Percentiles rank a stretch among this genome's conserved stretches.
phyloP scores from a whole-genome alignment of 2,113 vertebrate species.

The pig (Sus scrofa) region DNA sequence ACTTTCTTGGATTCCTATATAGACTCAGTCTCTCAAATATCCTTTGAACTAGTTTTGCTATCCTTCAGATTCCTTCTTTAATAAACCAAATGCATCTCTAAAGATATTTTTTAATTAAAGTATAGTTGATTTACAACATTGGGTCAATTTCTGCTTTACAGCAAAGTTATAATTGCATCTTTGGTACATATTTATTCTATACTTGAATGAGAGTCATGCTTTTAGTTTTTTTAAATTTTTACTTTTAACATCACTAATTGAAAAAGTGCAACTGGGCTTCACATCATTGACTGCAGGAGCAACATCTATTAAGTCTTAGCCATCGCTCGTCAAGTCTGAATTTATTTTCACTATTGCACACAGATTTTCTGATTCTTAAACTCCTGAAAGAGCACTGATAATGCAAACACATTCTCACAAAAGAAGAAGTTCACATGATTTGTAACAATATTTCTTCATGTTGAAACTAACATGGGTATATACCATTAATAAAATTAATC shows the following conservation, averaged over 20 bases:
- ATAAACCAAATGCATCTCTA: not conserved
- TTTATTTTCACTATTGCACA: not conserved
- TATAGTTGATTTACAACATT: no score
- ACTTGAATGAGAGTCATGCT: not conserved
- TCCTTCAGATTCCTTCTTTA: not conserved
- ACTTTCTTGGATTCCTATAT: not conserved
- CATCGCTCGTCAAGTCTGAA: not conserved
- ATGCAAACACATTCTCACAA: not conserved
- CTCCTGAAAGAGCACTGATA: not conserved
- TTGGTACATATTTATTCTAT: not conserved
- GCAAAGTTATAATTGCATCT: not conserved
- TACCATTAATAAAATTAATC: not conserved
- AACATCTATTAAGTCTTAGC: not conserved
- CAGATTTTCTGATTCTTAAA: not conserved
- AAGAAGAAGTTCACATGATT: not conserved
- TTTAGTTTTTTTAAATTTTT: constrained; percentile 30
- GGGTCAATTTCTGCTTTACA: no score
- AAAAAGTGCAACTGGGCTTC: not conserved
- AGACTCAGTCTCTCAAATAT: not conserved
- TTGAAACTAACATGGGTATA: not conserved
- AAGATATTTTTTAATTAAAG: no score
- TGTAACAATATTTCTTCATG: not conserved
- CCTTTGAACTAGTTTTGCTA: not conserved
- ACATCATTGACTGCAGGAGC: not conserved
- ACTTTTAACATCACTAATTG: not conserved